Conservation (phyloP, 2,113 vertebrate genomes). For the Patagioenas fasciata region DNA sequence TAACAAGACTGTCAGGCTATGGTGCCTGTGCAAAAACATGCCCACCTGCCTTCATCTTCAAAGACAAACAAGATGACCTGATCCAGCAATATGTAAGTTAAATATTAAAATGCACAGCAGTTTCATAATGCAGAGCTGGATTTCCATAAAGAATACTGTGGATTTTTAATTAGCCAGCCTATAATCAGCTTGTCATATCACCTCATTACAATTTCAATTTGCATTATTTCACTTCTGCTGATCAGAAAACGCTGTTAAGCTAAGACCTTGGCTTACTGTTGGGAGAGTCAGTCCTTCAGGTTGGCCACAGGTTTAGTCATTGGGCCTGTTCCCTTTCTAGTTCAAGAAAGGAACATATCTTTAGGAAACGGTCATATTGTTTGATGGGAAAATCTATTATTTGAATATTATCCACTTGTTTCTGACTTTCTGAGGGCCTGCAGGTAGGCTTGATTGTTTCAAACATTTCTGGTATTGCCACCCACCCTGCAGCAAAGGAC, state of each 20-base stretch:
- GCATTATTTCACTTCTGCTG: conserved; percentile 3
- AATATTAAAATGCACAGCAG: neutral
- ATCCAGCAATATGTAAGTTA: neutral
- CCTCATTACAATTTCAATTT: conserved; percentile 11
- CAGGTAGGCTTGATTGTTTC: neutral
- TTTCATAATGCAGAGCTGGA: neutral
- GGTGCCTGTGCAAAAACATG: neutral
- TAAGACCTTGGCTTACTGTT: neutral
- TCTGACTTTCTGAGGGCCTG: neutral
- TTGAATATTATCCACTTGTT: neutral
- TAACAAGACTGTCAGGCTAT: neutral
- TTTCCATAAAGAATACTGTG: neutral
- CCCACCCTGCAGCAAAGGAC: neutral
- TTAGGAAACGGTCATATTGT: neutral
- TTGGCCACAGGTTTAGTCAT: fast-evolving
- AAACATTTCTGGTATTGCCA: neutral
- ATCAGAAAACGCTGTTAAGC: neutral
- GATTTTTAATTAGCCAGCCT: conserved; percentile 17
- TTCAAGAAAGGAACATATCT: neutral
- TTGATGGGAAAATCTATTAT: neutral
- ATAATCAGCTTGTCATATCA: neutral
- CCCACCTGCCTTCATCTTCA: neutral
- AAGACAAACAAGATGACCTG: neutral
- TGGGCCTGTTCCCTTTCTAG: neutral
- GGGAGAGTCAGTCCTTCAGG: neutral